A percentile compares a stretch with the other conserved stretches of the same genome.
phyloP scores from a whole-genome alignment of 1,140 invertebrate genomes.

The Meloidogyne exigua region DNA sequence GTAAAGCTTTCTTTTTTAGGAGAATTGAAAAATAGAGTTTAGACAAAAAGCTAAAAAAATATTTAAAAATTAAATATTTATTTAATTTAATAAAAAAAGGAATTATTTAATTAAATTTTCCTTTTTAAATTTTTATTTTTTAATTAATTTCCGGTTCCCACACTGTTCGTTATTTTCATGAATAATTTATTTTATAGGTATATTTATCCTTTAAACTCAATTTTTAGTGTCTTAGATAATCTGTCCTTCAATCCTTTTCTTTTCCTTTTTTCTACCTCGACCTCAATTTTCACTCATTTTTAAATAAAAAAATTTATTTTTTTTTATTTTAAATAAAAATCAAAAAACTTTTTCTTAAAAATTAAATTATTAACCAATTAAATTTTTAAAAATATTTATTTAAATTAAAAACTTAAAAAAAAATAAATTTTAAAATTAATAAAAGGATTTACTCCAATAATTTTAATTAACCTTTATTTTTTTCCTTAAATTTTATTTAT shows the following conservation, averaged over 20 bases:
- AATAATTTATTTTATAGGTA: background rate
- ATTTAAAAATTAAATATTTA: background rate
- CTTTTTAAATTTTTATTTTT: background rate
- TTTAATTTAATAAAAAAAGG: background rate
- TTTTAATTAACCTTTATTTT: too few relatives aligned
- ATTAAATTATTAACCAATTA: too few relatives aligned
- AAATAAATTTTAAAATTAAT: too few relatives aligned
- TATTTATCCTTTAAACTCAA: background rate
- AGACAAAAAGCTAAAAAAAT: too few relatives aligned
- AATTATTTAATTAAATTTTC: background rate
- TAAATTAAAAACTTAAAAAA: too few relatives aligned
- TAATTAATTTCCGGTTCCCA: background rate
- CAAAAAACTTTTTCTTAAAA: too few relatives aligned
- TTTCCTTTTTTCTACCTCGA: background rate
- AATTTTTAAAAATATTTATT: too few relatives aligned
- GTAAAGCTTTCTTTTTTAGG: too few relatives aligned
- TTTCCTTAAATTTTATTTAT: too few relatives aligned
- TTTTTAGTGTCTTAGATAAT: background rate
- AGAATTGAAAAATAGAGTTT: too few relatives aligned
- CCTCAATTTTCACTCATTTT: background rate
- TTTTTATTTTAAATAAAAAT: background rate
- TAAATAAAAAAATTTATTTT: background rate
- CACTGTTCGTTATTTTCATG: background rate
- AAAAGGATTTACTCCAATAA: too few relatives aligned
- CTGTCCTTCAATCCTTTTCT: background rate